phyloP scores from a whole-genome alignment of 2,888 invertebrate genomes.

The Netelia fuscicornis region DNA sequence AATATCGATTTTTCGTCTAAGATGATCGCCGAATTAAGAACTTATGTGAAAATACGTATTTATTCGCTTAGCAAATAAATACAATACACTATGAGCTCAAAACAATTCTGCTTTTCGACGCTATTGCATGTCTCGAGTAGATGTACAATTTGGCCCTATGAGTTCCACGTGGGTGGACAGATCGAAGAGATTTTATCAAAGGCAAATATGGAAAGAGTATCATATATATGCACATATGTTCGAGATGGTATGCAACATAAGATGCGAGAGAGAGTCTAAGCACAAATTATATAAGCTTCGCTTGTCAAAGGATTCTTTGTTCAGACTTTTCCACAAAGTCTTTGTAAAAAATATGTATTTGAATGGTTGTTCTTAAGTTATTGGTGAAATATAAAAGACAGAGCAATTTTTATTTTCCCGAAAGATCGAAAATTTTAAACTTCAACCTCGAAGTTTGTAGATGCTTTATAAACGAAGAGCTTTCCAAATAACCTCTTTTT shows the following conservation, averaged over 20 bases:
- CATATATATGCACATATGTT: slow-evolving; percentile 11
- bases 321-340: slow-evolving; percentile 39
- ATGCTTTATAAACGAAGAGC: not conserved
- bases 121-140: slow-evolving; percentile 1
- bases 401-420: no score
- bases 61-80: not conserved
- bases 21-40: no score
- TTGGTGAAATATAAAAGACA: slow-evolving; percentile 63
- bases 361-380: slow-evolving; percentile 61
- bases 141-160: slow-evolving; percentile 72
- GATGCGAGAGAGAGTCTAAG: slow-evolving; percentile 49
- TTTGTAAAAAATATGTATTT: not conserved
- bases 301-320: slow-evolving; percentile 83
- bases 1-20: no score
- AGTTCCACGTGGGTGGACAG: slow-evolving; percentile 82
- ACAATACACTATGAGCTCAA: not conserved
- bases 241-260: slow-evolving; percentile 14
- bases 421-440: not conserved
- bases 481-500: no score
- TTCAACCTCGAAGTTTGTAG: slow-evolving; percentile 39
- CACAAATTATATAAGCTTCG: slow-evolving; percentile 83
- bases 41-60: not conserved
- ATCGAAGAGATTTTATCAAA: slow-evolving; percentile 67
- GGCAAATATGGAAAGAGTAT: slow-evolving; percentile 67
- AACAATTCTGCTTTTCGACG: not conserved